A percentile compares a stretch with the other conserved stretches of the same genome.
Conservation (phyloP, 1,140 invertebrate genomes). For the Heterodera carotae region DNA sequence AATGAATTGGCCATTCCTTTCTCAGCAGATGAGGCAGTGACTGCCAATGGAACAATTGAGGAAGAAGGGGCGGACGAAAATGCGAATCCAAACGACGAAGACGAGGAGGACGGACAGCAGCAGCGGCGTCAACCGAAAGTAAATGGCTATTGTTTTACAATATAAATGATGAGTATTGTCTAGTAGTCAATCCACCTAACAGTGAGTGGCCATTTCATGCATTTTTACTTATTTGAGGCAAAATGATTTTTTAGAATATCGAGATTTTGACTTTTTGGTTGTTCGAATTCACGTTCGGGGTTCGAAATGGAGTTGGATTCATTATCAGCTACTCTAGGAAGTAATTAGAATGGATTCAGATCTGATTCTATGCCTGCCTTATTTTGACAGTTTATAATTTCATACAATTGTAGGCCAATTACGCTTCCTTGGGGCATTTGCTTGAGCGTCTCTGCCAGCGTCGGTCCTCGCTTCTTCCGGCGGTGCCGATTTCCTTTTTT, state of each 20-base stretch:
- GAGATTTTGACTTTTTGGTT: too few relatives aligned
- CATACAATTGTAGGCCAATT: background rate
- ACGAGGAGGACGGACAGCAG: background rate
- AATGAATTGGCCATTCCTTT: background rate
- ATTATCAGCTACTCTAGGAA: too few relatives aligned
- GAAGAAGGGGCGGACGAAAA: slow-evolving; percentile 22
- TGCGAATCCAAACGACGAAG: background rate
- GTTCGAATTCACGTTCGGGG: too few relatives aligned
- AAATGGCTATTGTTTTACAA: background rate
- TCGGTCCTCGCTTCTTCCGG: slow-evolving; percentile 22
- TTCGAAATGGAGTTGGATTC: too few relatives aligned
- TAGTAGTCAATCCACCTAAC: too few relatives aligned
- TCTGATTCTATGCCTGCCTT: too few relatives aligned
- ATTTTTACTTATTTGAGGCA: too few relatives aligned
- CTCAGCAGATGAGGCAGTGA: background rate
- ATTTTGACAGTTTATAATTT: background rate
- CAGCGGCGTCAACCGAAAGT: slow-evolving; percentile 22
- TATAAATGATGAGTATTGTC: background rate
- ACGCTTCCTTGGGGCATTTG: slow-evolving; percentile 13
- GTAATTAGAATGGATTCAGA: background rate
- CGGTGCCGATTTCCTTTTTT: slow-evolving; percentile 46
- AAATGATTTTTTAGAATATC: too few relatives aligned
- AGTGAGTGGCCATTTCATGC: too few relatives aligned
- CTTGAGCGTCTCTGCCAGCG: slow-evolving; percentile 12
- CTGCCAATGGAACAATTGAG: slow-evolving; percentile 2